Percentiles rank a stretch among this genome's conserved stretches.
phyloP scores from a whole-genome alignment of 2,797 vertebrate species.

The Tapera naevia region DNA sequence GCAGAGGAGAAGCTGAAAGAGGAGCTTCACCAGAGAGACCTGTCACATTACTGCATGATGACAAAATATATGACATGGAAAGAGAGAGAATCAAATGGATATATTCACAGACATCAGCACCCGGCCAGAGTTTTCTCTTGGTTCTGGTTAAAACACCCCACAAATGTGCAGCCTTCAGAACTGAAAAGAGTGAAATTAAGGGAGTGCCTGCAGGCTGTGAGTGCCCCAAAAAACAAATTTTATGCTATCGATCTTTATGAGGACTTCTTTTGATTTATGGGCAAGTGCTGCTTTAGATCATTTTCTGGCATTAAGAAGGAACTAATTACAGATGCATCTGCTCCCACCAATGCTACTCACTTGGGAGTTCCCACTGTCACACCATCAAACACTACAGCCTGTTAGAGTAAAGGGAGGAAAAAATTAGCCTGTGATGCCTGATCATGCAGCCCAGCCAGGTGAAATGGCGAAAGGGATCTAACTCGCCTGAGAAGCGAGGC shows the following conservation, averaged over 20 bases:
- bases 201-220: rapidly evolving
- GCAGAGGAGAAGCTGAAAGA: not conserved
- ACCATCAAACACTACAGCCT: not conserved
- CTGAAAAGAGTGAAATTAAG: not conserved
- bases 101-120: not conserved
- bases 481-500: too few relatives aligned
- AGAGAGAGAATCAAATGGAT: not conserved
- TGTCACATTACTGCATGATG: not conserved
- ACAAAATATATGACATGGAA: not conserved
- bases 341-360: not conserved
- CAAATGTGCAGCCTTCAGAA: not conserved
- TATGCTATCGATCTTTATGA: not conserved
- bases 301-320: not conserved
- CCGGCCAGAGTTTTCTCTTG: not conserved
- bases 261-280: not conserved
- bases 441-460: not conserved
- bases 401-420: not conserved
- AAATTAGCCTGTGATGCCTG: rapidly evolving
- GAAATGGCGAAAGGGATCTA: not conserved
- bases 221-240: not conserved
- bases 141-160: not conserved
- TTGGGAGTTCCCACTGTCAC: not conserved
- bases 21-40: not conserved
- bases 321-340: not conserved
- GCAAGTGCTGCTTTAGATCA: not conserved